Evolutionary conservation across 2,888 invertebrate species (phyloP), one percentile per base, ranked within the genome.

Genomic region (Sturmia bella): DNA sequence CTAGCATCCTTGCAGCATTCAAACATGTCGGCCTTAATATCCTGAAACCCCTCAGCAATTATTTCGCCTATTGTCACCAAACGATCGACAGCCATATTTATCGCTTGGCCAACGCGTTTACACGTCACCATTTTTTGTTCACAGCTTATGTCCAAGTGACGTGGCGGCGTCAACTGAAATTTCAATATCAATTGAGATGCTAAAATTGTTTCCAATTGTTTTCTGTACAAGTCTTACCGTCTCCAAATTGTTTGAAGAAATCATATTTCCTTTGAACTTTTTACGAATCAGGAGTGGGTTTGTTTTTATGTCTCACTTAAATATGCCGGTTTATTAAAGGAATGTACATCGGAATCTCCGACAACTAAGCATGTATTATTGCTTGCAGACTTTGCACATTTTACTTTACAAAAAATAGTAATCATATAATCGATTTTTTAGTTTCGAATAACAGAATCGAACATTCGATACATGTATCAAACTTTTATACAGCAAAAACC

Each of bases 1-100:
- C 98, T 92, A 15, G 99, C 99, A 90, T 99, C 99, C 89, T 97
- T 97, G 92, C 99, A 99, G 27, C 99, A 99, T 87, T 98, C 97
- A 91, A 97, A 98, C 99, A 99, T 99, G 91, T 98, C 98, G 89
- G 96, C 95, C 86, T 97, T 95, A 86, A 99, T 97, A 91, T 99
- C 99, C 37, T 96, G 95, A 93, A 99, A 98, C 92, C 99, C 98
- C 91, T 98, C 98, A 59, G 98, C 99, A 89, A 99, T 99, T 87
- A 98, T 97, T 92, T 99, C 99, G 52, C 99, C 99, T 85, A 99
- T 99, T 52, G 98, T 96, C 86, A 99, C 98, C 93, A 99, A 99
- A 86, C 99, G 93, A 90, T 99, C 99, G 80, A 99, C 98, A 68
- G 99, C 99, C 89, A 98, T 94, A 92, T 97, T 98, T 84, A 99